phyloP scores from a whole-genome alignment of 2,797 vertebrate species.

The Hylomyscus alleni region DNA sequence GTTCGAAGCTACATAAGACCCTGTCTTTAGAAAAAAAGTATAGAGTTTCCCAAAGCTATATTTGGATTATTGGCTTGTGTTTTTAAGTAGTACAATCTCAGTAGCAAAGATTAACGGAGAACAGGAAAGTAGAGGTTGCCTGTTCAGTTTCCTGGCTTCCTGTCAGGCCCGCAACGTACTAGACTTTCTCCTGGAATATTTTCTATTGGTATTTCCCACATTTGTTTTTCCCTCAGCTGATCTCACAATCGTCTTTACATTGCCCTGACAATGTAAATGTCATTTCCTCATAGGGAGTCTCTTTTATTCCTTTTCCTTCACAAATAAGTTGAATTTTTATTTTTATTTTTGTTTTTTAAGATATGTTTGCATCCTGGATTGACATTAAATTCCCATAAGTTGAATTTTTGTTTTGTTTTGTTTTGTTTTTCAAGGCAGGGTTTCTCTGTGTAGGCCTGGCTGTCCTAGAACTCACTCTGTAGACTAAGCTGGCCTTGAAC shows the following conservation, averaged over 20 bases:
- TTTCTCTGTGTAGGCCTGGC: too few relatives aligned
- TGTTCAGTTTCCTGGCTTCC: not conserved
- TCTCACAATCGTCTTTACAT: not conserved
- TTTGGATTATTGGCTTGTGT: slow-evolving; percentile 21
- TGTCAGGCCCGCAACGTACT: not conserved
- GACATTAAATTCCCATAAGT: not conserved
- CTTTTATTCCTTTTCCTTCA: not conserved
- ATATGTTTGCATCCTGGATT: too few relatives aligned
- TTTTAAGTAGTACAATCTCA: slow-evolving; percentile 17
- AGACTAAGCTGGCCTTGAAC: too few relatives aligned
- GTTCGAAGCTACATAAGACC: not conserved
- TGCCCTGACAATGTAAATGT: slow-evolving; percentile 3
- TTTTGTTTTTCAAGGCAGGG: too few relatives aligned
- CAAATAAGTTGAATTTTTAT: not conserved
- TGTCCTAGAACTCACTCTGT: too few relatives aligned
- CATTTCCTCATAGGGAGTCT: slow-evolving; percentile 37
- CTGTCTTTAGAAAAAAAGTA: not conserved
- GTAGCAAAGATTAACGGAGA: not conserved
- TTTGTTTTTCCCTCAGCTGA: not conserved
- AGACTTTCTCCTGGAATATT: not conserved
- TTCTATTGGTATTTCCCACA: not conserved
- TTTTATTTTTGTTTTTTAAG: not conserved
- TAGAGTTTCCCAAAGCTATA: not conserved
- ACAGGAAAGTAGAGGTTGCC: not conserved
- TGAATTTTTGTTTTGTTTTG: not conserved